A percentile compares a stretch with the other conserved stretches of the same genome.
Evolutionary conservation across 2,113 vertebrate species (phyloP).

Genomic region (Pelobates fuscus): DNA sequence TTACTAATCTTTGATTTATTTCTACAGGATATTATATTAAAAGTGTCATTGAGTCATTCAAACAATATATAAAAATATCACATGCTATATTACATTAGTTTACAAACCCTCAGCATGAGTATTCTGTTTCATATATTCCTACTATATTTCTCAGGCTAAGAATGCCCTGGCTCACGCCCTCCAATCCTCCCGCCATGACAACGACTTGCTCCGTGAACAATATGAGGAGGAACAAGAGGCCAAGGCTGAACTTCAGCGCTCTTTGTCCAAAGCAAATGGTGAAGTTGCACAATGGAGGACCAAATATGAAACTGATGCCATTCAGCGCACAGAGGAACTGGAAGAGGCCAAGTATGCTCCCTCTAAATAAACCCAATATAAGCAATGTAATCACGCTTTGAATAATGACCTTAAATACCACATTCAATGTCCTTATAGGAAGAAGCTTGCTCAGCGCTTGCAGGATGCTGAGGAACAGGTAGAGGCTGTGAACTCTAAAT

Average conservation of each 20-base stretch:
- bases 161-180: slow-evolving; percentile 48
- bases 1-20: too few species aligned
- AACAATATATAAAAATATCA: too few species aligned
- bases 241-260: slow-evolving; percentile 79
- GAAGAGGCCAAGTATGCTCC: slow-evolving; percentile 78
- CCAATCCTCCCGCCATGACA: slow-evolving; percentile 74
- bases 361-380: not conserved
- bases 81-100: too few species aligned
- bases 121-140: not conserved
- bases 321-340: slow-evolving; percentile 83
- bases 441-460: slow-evolving; percentile 74
- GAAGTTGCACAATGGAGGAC: slow-evolving; percentile 87
- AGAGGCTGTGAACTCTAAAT: slow-evolving; percentile 75
- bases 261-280: slow-evolving; percentile 78
- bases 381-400: not conserved
- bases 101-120: not conserved
- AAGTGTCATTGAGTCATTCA: too few species aligned
- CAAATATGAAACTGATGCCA: slow-evolving; percentile 84
- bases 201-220: slow-evolving; percentile 82
- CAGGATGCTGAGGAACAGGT: slow-evolving; percentile 85
- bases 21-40: too few species aligned
- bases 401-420: not conserved
- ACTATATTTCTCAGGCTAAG: slow-evolving; percentile 17
- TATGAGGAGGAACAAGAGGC: slow-evolving; percentile 86
- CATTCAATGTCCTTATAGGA: slow-evolving; percentile 59